Conservation (phyloP, 2,888 invertebrate species). For the Empis livida region DNA sequence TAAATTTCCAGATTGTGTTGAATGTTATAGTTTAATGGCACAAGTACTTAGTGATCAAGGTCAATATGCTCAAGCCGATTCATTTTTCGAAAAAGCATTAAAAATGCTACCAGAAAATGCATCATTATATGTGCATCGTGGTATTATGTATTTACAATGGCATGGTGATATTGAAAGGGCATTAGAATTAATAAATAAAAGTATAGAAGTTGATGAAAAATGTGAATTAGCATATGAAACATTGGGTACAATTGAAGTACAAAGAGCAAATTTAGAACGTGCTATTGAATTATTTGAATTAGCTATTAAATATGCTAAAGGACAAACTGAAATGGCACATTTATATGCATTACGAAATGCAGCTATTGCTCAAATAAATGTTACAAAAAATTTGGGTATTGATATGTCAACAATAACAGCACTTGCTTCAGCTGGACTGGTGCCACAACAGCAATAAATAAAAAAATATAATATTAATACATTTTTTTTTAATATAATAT, state of each 20-base stretch:
- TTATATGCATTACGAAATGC: slow-evolving; percentile 82
- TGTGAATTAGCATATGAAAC: slow-evolving; percentile 95
- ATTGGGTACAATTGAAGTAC: slow-evolving; percentile 87
- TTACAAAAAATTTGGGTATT: slow-evolving; percentile 61
- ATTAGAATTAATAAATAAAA: slow-evolving; percentile 61
- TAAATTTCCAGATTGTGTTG: slow-evolving; percentile 71
- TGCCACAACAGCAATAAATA: background rate
- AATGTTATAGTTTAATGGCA: slow-evolving; percentile 79
- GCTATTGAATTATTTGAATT: slow-evolving; percentile 81
- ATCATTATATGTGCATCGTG: slow-evolving; percentile 76
- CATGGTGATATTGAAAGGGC: slow-evolving; percentile 70
- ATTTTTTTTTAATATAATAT: no score
- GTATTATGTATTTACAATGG: slow-evolving; percentile 71
- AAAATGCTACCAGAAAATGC: slow-evolving; percentile 76
- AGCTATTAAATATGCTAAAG: slow-evolving; percentile 73
- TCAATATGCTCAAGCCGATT: slow-evolving; percentile 70
- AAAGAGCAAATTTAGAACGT: slow-evolving; percentile 64
- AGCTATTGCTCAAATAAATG: slow-evolving; percentile 75
- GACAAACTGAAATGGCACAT: slow-evolving; percentile 80
- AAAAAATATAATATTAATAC: no score
- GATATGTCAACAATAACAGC: slow-evolving; percentile 30
- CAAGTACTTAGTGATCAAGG: slow-evolving; percentile 81
- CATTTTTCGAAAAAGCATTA: slow-evolving; percentile 66
- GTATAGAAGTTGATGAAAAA: slow-evolving; percentile 76
- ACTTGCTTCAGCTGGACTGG: background rate